phyloP scores from a whole-genome alignment of 2,797 vertebrate species.

The Pangasius macronema region DNA sequence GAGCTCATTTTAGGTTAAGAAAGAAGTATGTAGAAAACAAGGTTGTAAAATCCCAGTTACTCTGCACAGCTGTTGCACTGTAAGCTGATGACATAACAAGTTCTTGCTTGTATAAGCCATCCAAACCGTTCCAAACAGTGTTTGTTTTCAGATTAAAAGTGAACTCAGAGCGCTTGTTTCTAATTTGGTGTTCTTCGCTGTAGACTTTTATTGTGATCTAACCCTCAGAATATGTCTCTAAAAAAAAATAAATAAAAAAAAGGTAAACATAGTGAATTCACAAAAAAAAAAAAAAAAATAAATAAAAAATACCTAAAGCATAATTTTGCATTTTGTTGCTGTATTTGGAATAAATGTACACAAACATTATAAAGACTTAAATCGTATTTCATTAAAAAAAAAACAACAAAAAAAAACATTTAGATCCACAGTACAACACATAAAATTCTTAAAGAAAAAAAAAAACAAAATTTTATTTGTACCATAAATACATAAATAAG shows the following conservation, averaged over 20 bases:
- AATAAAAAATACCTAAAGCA: background rate
- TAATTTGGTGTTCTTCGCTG: background rate
- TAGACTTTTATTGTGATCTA: background rate
- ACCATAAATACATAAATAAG: constrained; percentile 43
- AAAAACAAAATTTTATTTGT: constrained; percentile 22
- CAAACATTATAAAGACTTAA: background rate
- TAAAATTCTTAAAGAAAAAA: constrained; percentile 22
- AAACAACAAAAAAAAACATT: background rate
- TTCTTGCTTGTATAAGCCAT: constrained; percentile 6
- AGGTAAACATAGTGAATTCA: background rate
- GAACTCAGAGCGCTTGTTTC: constrained; percentile 19
- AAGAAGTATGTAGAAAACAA: background rate
- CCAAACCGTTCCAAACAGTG: constrained; percentile 9
- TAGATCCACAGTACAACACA: background rate
- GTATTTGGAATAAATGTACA: constrained; percentile 3
- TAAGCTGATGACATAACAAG: constrained; percentile 51
- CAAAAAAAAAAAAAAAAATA: too few species aligned
- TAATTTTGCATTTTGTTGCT: background rate
- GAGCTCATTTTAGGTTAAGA: constrained; percentile 5
- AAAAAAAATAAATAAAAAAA: background rate
- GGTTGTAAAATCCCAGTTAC: constrained; percentile 15
- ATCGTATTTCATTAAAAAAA: background rate
- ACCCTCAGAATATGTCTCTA: background rate
- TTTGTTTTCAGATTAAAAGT: background rate
- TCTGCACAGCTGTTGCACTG: constrained; percentile 38